Conservation (phyloP, 2,113 vertebrate species). For the Sebastes fasciatus region DNA sequence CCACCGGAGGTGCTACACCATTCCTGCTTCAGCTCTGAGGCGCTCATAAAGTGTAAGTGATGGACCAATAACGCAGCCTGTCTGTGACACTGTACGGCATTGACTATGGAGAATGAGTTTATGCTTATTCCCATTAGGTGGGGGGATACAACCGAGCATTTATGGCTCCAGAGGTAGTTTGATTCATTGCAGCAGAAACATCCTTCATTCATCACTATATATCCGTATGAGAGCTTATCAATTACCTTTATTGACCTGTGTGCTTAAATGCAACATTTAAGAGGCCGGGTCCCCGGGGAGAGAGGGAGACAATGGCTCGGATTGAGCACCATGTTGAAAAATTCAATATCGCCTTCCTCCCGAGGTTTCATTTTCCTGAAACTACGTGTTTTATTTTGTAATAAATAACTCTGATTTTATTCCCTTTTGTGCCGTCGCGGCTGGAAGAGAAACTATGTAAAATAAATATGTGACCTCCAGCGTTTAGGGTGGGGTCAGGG, state of each 20-base stretch:
- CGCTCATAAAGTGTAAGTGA: conserved; percentile 79
- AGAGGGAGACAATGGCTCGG: conserved; percentile 41
- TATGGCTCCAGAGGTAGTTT: conserved; percentile 42
- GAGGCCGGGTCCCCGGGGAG: conserved; percentile 36
- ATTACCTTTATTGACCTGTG: conserved; percentile 77
- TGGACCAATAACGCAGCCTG: conserved; percentile 68
- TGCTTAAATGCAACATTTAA: conserved; percentile 67
- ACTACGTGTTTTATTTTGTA: conserved; percentile 64
- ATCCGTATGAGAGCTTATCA: conserved; percentile 75
- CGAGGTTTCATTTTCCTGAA: conserved; percentile 71
- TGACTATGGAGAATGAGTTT: conserved; percentile 61
- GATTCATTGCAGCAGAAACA: conserved; percentile 58
- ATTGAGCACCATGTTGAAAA: conserved; percentile 57
- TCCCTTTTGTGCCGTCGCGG: conserved; percentile 35
- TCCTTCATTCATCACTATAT: conserved; percentile 74
- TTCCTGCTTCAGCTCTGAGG: conserved; percentile 33
- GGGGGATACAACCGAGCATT: conserved; percentile 29
- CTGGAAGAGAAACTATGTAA: conserved; percentile 53
- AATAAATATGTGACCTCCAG: conserved; percentile 66
- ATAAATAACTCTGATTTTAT: conserved; percentile 73
- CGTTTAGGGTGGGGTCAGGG: conserved; percentile 34
- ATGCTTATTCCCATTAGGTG: conserved; percentile 68
- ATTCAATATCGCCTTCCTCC: conserved; percentile 65
- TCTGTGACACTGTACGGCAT: conserved; percentile 28
- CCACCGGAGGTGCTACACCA: conserved; percentile 28